These are phyloP conservation scores for Drosophila merina DNA, from an alignment of 2,888 invertebrate genomes.

Conservation along the genomic window DNA sequence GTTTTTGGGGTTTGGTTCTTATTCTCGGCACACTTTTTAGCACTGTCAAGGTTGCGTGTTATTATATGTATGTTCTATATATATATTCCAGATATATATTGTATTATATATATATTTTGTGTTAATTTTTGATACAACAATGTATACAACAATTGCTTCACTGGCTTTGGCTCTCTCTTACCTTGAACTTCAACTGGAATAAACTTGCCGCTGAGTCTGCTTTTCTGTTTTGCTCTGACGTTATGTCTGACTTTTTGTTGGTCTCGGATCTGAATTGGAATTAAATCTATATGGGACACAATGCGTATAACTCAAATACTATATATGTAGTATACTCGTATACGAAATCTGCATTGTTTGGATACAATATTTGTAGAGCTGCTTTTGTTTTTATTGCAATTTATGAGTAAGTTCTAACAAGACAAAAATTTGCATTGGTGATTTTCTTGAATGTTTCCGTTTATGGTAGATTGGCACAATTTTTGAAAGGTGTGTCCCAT, in stretches of 20 bases:
- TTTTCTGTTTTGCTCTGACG: conserved; percentile 38
- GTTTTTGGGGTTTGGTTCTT: conserved; percentile 30
- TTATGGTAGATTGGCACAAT: conserved; percentile 3
- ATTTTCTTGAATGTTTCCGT: conserved; percentile 27
- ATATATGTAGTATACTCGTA: conserved; percentile 7
- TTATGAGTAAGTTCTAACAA: conserved; percentile 21
- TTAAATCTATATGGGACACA: conserved; percentile 40
- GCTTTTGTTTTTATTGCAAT: conserved; percentile 23
- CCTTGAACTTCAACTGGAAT: conserved; percentile 79
- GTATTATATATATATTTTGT: conserved; percentile 32
- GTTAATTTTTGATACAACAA: conserved; percentile 60
- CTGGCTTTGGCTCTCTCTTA: conserved; percentile 45
- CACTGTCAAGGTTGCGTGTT: conserved; percentile 61
- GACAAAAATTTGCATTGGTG: conserved; percentile 51
- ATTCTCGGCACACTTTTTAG: conserved; percentile 29
- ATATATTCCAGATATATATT: conserved; percentile 10
- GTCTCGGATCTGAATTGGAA: conserved; percentile 39
- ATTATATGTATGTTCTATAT: conserved; percentile 24
- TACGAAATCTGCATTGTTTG: conserved; percentile 17
- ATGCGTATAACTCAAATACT: conserved; percentile 25
- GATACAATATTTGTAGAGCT: conserved; percentile 3
- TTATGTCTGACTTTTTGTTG: conserved; percentile 34
- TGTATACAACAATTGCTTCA: conserved; percentile 59
- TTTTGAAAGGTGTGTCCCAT: neutral
- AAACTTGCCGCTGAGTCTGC: conserved; percentile 63